These are phyloP conservation scores for Misgurnus anguillicaudatus DNA, from an alignment of 2,113 vertebrate species.

Conservation along the genomic window DNA sequence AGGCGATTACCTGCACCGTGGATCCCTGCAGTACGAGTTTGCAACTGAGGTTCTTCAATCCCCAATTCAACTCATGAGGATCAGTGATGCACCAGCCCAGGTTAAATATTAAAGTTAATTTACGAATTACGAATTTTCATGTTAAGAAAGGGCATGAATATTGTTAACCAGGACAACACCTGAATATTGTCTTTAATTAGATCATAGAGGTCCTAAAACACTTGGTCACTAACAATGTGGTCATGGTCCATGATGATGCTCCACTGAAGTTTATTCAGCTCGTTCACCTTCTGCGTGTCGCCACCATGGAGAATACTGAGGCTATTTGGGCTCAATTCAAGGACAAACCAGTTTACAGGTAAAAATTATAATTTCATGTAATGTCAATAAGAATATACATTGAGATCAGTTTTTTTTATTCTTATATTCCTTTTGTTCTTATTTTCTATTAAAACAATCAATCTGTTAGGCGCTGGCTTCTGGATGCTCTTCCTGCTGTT, in stretches of 20 bases:
- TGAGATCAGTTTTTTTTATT: neutral
- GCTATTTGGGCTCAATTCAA: conserved; percentile 67
- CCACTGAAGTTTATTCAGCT: conserved; percentile 78
- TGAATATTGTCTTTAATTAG: conserved; percentile 60
- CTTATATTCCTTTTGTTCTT: neutral
- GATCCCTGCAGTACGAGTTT: conserved; percentile 74
- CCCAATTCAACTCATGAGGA: conserved; percentile 74
- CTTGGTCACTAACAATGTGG: conserved; percentile 70
- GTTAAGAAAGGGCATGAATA: no score
- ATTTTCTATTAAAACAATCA: neutral
- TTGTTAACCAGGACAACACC: neutral
- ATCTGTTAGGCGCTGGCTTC: conserved; percentile 72
- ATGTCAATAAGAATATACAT: neutral
- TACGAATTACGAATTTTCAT: no score
- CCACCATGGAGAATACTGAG: conserved; percentile 59
- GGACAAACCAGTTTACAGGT: conserved; percentile 63
- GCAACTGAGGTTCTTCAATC: conserved; percentile 68
- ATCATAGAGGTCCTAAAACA: conserved; percentile 71
- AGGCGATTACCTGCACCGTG: conserved; percentile 61
- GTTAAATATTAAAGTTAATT: conserved; percentile 14
- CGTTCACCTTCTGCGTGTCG: conserved; percentile 70
- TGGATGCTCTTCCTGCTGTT: conserved; percentile 74
- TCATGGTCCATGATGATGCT: conserved; percentile 72
- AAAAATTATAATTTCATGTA: neutral
- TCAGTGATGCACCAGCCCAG: conserved; percentile 59